phyloP scores from a whole-genome alignment of 1,140 invertebrate species.

The Acyrthosiphon pisum region DNA sequence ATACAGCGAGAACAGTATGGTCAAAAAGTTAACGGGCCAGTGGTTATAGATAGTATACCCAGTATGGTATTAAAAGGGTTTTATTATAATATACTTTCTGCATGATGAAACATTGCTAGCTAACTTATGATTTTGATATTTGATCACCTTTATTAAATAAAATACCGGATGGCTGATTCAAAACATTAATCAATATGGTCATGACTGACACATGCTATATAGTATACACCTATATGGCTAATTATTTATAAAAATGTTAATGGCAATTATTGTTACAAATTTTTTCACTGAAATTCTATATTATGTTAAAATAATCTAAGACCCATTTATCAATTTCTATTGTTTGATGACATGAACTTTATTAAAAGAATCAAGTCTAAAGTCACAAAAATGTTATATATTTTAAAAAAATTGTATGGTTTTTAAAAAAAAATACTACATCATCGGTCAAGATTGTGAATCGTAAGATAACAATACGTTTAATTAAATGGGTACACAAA shows the following conservation, averaged over 20 bases:
- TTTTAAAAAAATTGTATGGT: background rate
- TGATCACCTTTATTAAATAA: constrained; percentile 26
- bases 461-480: background rate
- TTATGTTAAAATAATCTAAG: background rate
- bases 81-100: constrained; percentile 22
- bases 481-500: background rate
- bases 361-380: background rate
- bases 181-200: constrained; percentile 31
- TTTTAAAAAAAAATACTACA: background rate
- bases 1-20: background rate
- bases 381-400: background rate
- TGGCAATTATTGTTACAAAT: background rate
- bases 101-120: constrained; percentile 25
- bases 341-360: background rate
- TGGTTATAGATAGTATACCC: background rate
- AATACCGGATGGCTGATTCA: background rate
- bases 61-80: constrained; percentile 15
- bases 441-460: background rate
- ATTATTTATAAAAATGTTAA: background rate
- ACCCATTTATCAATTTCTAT: background rate
- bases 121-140: constrained; percentile 50
- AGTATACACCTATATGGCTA: background rate
- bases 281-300: background rate
- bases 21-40: constrained; percentile 44
- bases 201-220: constrained; percentile 15